phyloP scores from a whole-genome alignment of 64 coral and sea anemone species.

The Stichodactyla helianthus region DNA sequence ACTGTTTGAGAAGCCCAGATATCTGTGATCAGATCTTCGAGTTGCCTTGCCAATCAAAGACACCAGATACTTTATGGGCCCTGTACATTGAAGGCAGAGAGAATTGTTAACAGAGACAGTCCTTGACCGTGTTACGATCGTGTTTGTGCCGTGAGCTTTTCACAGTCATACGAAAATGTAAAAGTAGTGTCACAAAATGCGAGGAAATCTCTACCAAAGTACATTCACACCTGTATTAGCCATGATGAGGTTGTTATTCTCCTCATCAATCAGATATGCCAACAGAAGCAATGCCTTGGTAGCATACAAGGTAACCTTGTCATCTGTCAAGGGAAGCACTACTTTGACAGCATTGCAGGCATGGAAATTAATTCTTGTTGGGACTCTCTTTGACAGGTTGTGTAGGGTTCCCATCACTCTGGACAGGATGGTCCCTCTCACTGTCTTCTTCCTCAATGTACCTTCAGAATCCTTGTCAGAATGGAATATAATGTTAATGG shows the following conservation, averaged over 20 bases:
- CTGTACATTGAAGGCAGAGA: conserved; percentile 24
- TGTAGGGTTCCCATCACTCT: conserved; percentile 60
- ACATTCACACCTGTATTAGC: conserved; percentile 52
- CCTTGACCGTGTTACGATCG: no score
- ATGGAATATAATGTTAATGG: neutral
- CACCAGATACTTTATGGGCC: conserved; percentile 57
- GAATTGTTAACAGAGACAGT: neutral
- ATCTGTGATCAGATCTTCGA: neutral
- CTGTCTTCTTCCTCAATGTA: conserved; percentile 45
- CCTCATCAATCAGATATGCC: conserved; percentile 75
- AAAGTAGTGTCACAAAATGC: no score
- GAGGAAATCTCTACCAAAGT: neutral
- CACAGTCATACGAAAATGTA: neutral
- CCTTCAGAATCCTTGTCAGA: conserved; percentile 23
- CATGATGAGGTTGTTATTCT: conserved; percentile 82
- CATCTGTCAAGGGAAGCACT: conserved; percentile 53
- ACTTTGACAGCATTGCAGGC: conserved; percentile 43
- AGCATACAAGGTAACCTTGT: conserved; percentile 38
- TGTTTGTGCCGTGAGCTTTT: no score
- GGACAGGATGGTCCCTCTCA: conserved; percentile 40
- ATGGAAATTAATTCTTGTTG: conserved; percentile 47
- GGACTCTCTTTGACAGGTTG: conserved; percentile 71
- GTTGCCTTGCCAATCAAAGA: conserved; percentile 12
- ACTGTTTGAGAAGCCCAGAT: conserved; percentile 43
- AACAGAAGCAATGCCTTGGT: conserved; percentile 61